These are phyloP conservation scores for Agriopis leucophaearia DNA, from an alignment of 2,888 invertebrate genomes.

Conservation along the genomic window DNA sequence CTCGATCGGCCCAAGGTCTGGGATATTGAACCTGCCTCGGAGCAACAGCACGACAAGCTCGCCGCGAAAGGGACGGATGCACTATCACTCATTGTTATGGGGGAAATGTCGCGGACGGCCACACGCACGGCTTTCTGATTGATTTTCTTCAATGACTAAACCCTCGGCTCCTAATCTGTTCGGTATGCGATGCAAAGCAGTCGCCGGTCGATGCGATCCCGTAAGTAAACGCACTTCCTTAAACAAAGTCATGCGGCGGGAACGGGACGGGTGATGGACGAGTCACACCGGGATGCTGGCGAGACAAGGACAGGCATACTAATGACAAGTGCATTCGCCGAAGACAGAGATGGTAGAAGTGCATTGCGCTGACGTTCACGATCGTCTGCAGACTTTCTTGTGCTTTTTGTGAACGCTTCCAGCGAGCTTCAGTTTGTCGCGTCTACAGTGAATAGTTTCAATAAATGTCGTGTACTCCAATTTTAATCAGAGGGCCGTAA, in stretches of 20 bases:
- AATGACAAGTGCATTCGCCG: constrained; percentile 66
- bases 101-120: constrained; percentile 76
- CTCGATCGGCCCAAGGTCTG: constrained; percentile 83
- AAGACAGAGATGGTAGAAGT: constrained; percentile 68
- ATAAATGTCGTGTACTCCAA: constrained; percentile 70
- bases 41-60: constrained; percentile 79
- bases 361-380: constrained; percentile 83
- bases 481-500: constrained; percentile 74
- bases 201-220: constrained; percentile 66
- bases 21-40: constrained; percentile 84
- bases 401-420: constrained; percentile 71
- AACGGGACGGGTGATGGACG: constrained; percentile 49
- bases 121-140: constrained; percentile 69
- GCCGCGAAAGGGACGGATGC: constrained; percentile 80
- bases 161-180: constrained; percentile 70
- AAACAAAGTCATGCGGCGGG: constrained; percentile 63
- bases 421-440: constrained; percentile 75
- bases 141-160: constrained; percentile 69
- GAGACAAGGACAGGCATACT: constrained; percentile 55
- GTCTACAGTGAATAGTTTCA: constrained; percentile 57
- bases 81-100: constrained; percentile 84
- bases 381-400: constrained; percentile 71
- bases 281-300: constrained; percentile 31
- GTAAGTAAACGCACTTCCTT: constrained; percentile 77
- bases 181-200: constrained; percentile 75